These are phyloP conservation scores for Rhopalosiphum nymphaeae DNA, from an alignment of 2,888 invertebrate genomes.

Conservation along the genomic window DNA sequence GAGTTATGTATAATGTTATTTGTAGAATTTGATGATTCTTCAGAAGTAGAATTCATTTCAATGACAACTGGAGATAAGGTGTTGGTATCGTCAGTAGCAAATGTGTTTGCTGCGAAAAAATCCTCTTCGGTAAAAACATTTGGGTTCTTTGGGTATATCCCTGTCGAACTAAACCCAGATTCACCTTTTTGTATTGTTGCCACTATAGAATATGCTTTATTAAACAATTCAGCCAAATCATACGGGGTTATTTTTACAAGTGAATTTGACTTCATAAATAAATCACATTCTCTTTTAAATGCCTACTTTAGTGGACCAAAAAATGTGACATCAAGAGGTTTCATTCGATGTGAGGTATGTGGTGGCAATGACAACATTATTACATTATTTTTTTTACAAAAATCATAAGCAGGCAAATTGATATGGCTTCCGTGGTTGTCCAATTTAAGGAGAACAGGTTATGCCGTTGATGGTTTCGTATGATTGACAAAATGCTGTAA, in stretches of 20 bases:
- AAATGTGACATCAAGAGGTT: constrained; percentile 68
- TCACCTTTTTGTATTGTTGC: constrained; percentile 17
- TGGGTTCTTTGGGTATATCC: constrained; percentile 4
- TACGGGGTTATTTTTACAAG: constrained; percentile 58
- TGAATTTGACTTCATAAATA: constrained; percentile 66
- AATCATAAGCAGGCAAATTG: constrained; percentile 66
- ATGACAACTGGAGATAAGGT: constrained; percentile 13
- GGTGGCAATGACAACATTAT: constrained; percentile 68
- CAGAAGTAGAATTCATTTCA: not conserved
- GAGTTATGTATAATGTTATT: not conserved
- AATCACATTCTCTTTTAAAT: constrained; percentile 68
- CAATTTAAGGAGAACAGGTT: constrained; percentile 69
- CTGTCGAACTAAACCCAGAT: constrained; percentile 19
- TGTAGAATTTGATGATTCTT: not conserved
- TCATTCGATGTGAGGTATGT: constrained; percentile 68
- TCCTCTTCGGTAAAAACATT: constrained; percentile 5
- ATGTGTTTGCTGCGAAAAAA: not conserved
- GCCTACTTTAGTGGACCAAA: constrained; percentile 68
- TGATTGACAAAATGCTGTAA: constrained; percentile 69
- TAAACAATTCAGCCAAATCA: constrained; percentile 44
- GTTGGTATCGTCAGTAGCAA: not conserved
- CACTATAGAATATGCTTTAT: constrained; percentile 26
- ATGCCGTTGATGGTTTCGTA: constrained; percentile 68
- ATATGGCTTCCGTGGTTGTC: constrained; percentile 69
- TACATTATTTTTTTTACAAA: constrained; percentile 68